Conservation (phyloP, 1,140 invertebrate genomes). For the Argopecten irradians region DNA sequence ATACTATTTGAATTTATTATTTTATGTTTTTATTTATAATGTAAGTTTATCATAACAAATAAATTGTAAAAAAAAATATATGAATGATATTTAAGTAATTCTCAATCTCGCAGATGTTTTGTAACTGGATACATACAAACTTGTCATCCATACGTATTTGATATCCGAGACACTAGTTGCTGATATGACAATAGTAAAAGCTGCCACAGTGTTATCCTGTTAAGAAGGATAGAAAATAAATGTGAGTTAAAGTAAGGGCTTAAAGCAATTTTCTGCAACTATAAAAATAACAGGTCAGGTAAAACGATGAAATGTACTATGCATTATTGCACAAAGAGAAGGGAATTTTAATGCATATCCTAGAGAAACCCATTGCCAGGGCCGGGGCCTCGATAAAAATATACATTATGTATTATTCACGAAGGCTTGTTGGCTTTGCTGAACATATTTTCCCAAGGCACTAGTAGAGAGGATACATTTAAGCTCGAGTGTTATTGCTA, state of each 20-base stretch:
- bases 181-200: neutral
- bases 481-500: slow-evolving; percentile 16
- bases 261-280: slow-evolving; percentile 11
- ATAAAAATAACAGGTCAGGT: neutral
- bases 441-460: slow-evolving; percentile 16
- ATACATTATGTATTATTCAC: slow-evolving; percentile 19
- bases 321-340: slow-evolving; percentile 15
- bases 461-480: neutral
- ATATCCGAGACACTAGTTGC: neutral
- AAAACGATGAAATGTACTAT: neutral
- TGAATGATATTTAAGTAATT: neutral
- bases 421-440: neutral
- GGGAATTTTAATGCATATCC: slow-evolving; percentile 2
- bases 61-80: neutral
- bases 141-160: neutral
- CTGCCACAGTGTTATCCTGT: neutral
- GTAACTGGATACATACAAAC: neutral
- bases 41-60: neutral
- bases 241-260: neutral
- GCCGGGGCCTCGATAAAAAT: slow-evolving; percentile 7
- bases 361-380: neutral
- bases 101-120: neutral
- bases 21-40: neutral
- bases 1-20: neutral
- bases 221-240: neutral